Conservation (phyloP, 2,888 invertebrate species). For the Maniola hyperantus region DNA sequence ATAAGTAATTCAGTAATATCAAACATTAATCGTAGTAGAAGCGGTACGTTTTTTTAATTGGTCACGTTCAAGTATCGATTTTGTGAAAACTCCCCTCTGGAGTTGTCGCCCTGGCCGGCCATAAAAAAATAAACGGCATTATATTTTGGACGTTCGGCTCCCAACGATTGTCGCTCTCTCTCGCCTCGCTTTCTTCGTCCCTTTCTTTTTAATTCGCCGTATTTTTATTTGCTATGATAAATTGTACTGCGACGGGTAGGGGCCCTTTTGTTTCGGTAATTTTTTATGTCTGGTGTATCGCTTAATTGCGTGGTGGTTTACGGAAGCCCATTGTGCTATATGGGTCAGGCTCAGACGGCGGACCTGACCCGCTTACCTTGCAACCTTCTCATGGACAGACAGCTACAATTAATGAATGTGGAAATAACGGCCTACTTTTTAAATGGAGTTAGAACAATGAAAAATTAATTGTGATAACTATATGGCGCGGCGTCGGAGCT, state of each 20-base stretch:
- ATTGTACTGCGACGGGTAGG: constrained; percentile 71
- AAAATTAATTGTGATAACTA: constrained; percentile 43
- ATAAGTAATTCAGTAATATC: constrained; percentile 51
- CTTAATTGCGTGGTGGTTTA: constrained; percentile 77
- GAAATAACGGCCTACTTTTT: constrained; percentile 48
- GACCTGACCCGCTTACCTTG: constrained; percentile 67
- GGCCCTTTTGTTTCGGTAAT: constrained; percentile 79
- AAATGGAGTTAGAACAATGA: constrained; percentile 44
- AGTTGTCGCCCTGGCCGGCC: constrained; percentile 52
- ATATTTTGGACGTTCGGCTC: constrained; percentile 66
- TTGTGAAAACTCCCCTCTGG: constrained; percentile 55
- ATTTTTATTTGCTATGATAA: constrained; percentile 83
- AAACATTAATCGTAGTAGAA: constrained; percentile 49
- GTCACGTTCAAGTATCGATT: constrained; percentile 57
- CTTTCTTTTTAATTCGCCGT: constrained; percentile 80
- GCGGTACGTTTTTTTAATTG: constrained; percentile 52
- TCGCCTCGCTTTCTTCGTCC: constrained; percentile 72
- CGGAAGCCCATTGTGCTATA: constrained; percentile 75
- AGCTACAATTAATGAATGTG: constrained; percentile 47
- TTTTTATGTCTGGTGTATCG: constrained; percentile 80
- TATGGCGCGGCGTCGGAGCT: constrained; percentile 30
- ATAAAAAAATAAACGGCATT: constrained; percentile 66
- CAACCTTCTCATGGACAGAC: constrained; percentile 46
- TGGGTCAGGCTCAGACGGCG: constrained; percentile 71
- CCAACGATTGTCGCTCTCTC: constrained; percentile 65